Percentiles rank a stretch among this genome's conserved stretches.
phyloP scores from a whole-genome alignment of 2,888 invertebrate species.

The Trilocha varians region DNA sequence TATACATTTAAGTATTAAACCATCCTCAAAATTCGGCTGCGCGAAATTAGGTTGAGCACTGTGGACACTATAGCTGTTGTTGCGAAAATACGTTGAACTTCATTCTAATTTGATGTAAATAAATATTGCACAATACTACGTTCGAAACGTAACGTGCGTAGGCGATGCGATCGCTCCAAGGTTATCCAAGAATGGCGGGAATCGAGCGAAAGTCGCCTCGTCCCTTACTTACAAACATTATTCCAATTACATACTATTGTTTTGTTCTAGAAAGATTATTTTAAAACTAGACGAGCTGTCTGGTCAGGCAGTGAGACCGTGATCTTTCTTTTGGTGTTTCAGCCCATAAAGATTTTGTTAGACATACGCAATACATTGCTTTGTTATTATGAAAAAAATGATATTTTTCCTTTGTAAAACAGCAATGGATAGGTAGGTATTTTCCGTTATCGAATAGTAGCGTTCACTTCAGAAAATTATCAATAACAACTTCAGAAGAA shows the following conservation, averaged over 20 bases:
- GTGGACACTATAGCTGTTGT: no score
- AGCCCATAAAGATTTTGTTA: background rate
- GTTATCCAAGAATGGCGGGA: conserved; percentile 54
- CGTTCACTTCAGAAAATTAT: conserved; percentile 26
- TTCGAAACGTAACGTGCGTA: conserved; percentile 36
- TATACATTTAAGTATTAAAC: no score
- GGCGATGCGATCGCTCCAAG: conserved; percentile 52
- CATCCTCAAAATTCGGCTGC: no score
- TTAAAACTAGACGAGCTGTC: conserved; percentile 32
- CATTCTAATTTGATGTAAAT: conserved; percentile 42
- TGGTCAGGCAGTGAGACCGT: conserved; percentile 18
- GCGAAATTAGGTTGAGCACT: no score
- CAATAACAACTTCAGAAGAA: conserved; percentile 40
- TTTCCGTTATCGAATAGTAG: conserved; percentile 25
- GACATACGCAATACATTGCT: background rate
- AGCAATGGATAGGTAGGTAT: background rate
- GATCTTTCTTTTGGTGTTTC: background rate
- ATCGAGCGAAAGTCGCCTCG: conserved; percentile 26
- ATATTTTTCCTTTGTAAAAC: background rate
- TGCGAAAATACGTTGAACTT: no score
- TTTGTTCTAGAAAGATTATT: conserved; percentile 14
- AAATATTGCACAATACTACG: conserved; percentile 45
- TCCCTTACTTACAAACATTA: background rate
- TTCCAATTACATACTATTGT: conserved; percentile 9
- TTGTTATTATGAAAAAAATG: background rate